Percentiles rank a stretch among this genome's conserved stretches.
phyloP scores from a whole-genome alignment of 2,797 vertebrate genomes.

The Pitangus sulphuratus region DNA sequence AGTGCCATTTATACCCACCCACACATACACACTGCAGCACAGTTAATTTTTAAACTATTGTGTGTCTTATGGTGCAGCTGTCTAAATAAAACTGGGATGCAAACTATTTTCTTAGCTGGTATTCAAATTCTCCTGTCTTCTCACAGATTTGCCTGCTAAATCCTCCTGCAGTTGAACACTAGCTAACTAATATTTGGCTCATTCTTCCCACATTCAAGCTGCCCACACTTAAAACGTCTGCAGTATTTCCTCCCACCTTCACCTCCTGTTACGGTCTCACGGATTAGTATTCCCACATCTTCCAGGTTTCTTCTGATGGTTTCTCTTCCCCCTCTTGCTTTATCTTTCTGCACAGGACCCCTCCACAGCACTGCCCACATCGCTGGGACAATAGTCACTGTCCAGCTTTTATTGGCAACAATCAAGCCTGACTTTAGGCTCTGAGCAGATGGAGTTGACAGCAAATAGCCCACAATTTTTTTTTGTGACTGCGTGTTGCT shows the following conservation, averaged over 20 bases:
- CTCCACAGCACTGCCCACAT: neutral
- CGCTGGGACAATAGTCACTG: neutral
- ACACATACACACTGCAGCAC: neutral
- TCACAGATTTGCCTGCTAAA: slow-evolving; percentile 11
- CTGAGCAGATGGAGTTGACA: neutral
- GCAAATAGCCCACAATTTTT: neutral
- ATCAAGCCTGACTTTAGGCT: neutral
- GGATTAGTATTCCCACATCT: neutral
- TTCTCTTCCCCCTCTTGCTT: neutral
- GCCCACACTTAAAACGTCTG: neutral
- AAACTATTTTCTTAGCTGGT: slow-evolving; percentile 44
- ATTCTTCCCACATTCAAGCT: neutral
- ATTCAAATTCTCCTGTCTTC: slow-evolving; percentile 29
- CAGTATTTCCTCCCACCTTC: slow-evolving; percentile 14
- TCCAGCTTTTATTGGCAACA: neutral
- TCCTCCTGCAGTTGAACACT: neutral
- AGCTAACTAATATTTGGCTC: slow-evolving; percentile 35
- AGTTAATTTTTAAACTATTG: slow-evolving; percentile 45
- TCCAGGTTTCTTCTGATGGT: neutral
- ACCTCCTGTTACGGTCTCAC: neutral
- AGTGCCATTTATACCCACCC: slow-evolving; percentile 18
- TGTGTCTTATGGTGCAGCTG: neutral
- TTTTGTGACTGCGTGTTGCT: neutral
- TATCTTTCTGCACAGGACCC: neutral
- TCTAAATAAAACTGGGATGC: slow-evolving; percentile 43